phyloP scores from a whole-genome alignment of 2,888 invertebrate genomes.

The Smittia sp. region DNA sequence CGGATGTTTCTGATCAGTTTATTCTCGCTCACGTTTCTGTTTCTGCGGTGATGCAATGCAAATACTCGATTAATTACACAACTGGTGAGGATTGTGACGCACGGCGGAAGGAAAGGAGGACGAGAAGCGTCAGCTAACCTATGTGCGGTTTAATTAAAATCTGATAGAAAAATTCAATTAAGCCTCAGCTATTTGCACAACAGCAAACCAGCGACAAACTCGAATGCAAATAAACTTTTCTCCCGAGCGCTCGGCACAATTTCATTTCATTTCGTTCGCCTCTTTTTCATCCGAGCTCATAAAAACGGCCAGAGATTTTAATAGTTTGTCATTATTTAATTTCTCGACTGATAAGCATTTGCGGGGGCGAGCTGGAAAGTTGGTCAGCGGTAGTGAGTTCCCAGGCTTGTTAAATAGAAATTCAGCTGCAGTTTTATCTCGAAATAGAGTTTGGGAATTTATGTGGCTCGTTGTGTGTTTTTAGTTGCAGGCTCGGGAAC shows the following conservation, averaged over 20 bases:
- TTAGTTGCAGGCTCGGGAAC: neutral
- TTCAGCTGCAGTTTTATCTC: neutral
- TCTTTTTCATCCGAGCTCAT: neutral
- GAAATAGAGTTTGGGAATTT: slow-evolving; percentile 11
- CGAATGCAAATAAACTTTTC: slow-evolving; percentile 15
- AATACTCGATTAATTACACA: slow-evolving; percentile 9
- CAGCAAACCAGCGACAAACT: neutral
- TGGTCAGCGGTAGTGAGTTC: neutral
- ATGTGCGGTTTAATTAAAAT: slow-evolving; percentile 36
- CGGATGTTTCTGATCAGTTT: slow-evolving; percentile 4
- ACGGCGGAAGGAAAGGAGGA: neutral
- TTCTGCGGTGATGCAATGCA: neutral
- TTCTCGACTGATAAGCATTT: neutral
- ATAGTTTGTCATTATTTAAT: slow-evolving; percentile 9
- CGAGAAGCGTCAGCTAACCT: neutral
- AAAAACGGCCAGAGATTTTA: neutral
- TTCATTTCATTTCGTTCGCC: neutral
- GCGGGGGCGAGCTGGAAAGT: neutral
- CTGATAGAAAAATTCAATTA: slow-evolving; percentile 38
- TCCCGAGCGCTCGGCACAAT: neutral
- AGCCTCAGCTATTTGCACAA: slow-evolving; percentile 15
- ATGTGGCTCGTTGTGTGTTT: slow-evolving; percentile 7
- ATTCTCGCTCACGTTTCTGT: neutral
- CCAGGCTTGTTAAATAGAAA: slow-evolving; percentile 7
- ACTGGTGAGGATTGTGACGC: neutral